phyloP scores from a whole-genome alignment of 2,888 invertebrate species.

The Catocala fraxini region DNA sequence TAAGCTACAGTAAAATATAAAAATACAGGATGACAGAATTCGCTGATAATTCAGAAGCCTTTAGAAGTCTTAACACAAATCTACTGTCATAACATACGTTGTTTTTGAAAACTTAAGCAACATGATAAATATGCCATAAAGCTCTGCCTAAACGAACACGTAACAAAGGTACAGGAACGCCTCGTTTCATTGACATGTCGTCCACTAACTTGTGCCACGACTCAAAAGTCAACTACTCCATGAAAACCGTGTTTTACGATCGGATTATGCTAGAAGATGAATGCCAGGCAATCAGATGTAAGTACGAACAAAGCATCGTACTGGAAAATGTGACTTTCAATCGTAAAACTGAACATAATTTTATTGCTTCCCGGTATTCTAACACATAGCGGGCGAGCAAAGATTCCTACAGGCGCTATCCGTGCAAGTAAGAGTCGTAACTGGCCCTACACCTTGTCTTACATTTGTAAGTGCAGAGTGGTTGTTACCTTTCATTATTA shows the following conservation, averaged over 20 bases:
- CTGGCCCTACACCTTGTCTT: conserved; percentile 58
- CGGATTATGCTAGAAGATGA: conserved; percentile 81
- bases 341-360: conserved; percentile 81
- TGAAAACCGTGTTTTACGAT: conserved; percentile 77
- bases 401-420: conserved; percentile 65
- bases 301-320: conserved; percentile 81
- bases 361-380: conserved; percentile 79
- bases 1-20: too few relatives aligned
- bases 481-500: conserved; percentile 68
- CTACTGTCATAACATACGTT: not conserved
- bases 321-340: conserved; percentile 82
- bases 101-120: conserved; percentile 2
- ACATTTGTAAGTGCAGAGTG: conserved; percentile 54
- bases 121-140: conserved; percentile 7
- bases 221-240: conserved; percentile 59
- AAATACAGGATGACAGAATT: too few relatives aligned
- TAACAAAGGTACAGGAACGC: conserved; percentile 38
- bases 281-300: conserved; percentile 80
- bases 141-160: conserved; percentile 9
- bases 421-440: conserved; percentile 67
- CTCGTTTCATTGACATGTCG: conserved; percentile 30
- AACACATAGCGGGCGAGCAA: conserved; percentile 63
- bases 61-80: not conserved
- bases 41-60: too few relatives aligned
- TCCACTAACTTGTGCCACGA: conserved; percentile 49